A percentile compares a stretch with the other conserved stretches of the same genome.
These are phyloP conservation scores for Daubentonia madagascariensis DNA, from an alignment of 2,113 vertebrate genomes.

Conservation along the genomic window DNA sequence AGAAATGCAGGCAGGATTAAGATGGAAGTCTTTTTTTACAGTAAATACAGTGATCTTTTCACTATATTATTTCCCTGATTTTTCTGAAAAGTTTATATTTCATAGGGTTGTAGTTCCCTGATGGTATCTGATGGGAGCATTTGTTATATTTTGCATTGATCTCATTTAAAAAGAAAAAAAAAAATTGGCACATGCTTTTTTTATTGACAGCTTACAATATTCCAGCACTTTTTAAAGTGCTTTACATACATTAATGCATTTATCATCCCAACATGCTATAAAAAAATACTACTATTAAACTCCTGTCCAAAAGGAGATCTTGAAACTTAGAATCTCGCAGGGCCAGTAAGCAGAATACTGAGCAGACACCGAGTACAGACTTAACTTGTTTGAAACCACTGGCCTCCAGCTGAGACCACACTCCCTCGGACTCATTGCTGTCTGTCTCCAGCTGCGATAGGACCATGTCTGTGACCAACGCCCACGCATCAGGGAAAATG, in stretches of 20 bases:
- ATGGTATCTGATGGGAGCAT: not conserved
- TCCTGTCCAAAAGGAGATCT: not conserved
- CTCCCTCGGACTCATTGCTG: not conserved
- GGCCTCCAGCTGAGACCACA: not conserved
- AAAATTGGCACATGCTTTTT: not conserved
- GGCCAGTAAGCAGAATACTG: not conserved
- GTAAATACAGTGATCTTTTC: not conserved
- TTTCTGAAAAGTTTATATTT: not conserved
- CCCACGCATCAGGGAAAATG: rapidly evolving
- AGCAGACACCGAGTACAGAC: not conserved
- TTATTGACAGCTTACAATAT: not conserved
- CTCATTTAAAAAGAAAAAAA: not conserved
- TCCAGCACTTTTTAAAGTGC: not conserved
- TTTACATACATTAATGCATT: not conserved
- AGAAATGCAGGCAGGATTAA: not conserved
- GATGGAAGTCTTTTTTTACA: not conserved
- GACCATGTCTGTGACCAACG: not conserved
- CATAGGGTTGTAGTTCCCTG: not conserved
- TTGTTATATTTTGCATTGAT: not conserved
- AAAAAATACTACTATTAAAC: not conserved
- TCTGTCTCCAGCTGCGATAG: too few species aligned
- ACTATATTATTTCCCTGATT: not conserved
- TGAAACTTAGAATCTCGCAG: not conserved
- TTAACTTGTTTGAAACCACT: not conserved
- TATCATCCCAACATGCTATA: not conserved